Conservation (phyloP, 2,888 invertebrate genomes). For the Drosophila koepferae region DNA sequence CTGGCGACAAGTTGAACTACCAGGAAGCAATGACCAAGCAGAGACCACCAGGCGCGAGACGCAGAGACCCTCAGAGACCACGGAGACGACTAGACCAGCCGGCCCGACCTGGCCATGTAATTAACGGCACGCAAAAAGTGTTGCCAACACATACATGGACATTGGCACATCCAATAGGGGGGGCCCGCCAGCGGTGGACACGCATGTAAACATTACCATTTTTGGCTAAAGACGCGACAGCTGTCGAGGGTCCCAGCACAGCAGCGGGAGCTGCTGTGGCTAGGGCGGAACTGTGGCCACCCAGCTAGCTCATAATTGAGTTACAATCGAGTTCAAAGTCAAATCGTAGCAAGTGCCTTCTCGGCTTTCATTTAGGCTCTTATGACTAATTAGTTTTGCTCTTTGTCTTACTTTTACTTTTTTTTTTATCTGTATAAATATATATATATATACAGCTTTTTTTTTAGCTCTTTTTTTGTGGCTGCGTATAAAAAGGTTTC, state of each 20-base stretch:
- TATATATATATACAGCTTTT: conserved; percentile 1
- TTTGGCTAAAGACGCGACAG: conserved; percentile 80
- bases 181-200: conserved; percentile 61
- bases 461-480: conserved; percentile 35
- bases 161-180: conserved; percentile 59
- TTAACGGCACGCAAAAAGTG: conserved; percentile 81
- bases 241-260: conserved; percentile 36
- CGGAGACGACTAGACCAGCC: conserved; percentile 49
- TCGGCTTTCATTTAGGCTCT: conserved; percentile 68
- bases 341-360: conserved; percentile 60
- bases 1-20: conserved; percentile 68
- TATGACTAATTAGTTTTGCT: conserved; percentile 74
- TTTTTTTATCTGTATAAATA: neutral
- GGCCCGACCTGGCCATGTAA: conserved; percentile 64
- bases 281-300: neutral
- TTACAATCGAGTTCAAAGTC: conserved; percentile 74
- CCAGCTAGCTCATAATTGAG: conserved; percentile 73
- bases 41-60: conserved; percentile 71
- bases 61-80: conserved; percentile 73
- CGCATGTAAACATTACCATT: conserved; percentile 80
- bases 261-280: neutral
- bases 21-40: conserved; percentile 79
- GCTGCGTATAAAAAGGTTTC: conserved; percentile 71
- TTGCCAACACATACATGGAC: conserved; percentile 71
- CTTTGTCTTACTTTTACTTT: conserved; percentile 32